Evolutionary conservation across 2,113 vertebrate genomes (phyloP), one percentile per base, ranked within the genome.

Genomic region (Psophia crepitans): DNA sequence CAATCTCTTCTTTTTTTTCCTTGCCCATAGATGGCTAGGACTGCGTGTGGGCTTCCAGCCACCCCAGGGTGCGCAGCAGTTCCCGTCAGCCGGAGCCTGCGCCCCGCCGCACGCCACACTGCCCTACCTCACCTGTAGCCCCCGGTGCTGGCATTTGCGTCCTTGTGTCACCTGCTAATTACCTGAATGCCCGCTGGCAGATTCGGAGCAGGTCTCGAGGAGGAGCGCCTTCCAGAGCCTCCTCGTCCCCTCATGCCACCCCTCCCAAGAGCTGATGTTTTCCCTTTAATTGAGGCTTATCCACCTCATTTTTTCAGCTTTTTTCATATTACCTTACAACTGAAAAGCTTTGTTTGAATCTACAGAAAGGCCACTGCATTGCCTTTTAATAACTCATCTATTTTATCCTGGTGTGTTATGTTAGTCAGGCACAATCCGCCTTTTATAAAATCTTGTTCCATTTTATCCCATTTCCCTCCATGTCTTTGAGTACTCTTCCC

Each of bases 31-130:
- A 20, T 2, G 13, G 43, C 48, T 19, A 18, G 16, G 35, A 51
- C 39, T 35, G 18, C 0, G 0, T 16, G 5, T 0, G 3, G 49
- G 41, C 65, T 90, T 61, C 76, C 57, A 44, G 37, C 30, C 21
- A 5, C 18, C 5, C 68, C 1, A 1, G 32, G 37, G 54, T 35
- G 54, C 71, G 30, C 22, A 56, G 79, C 35, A 26, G 21, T 28
- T 75, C 56, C 35, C 1, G 1, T 14, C 27, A 87, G 70, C 18
- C 73, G 48, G 56, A 78, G 49, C 28, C 44, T 37, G 9, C 3
- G 3, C 44, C 10, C 44, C 1, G 0, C 33, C 0, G 0, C 11
- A 12, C 1, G 1, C 37, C 28, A 12, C 43, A 2, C 39, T 66
- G 24, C 35, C 46, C 53, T 12, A 1, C 7, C 22, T 84, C 58